Percentiles rank a stretch among this genome's conserved stretches.
Evolutionary conservation across 2,113 vertebrate species (phyloP).

Genomic region (Oxyura jamaicensis): DNA sequence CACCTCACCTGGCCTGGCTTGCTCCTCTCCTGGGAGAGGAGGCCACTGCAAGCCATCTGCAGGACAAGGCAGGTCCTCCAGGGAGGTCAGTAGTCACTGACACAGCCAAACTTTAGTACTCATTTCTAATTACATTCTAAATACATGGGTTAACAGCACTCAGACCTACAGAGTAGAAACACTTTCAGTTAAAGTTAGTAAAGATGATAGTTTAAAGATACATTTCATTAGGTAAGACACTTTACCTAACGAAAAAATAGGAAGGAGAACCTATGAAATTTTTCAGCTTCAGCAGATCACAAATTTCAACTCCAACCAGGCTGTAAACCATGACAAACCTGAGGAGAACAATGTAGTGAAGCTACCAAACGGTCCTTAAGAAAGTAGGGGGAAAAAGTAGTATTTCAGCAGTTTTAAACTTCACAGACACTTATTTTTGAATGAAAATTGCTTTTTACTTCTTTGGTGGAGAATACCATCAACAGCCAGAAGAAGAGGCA

Average conservation of each 20-base stretch:
- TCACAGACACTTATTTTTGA: background rate
- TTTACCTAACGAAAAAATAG: background rate
- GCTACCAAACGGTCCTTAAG: background rate
- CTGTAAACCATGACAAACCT: background rate
- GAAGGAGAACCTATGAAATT: background rate
- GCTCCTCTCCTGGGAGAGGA: background rate
- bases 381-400: fast-evolving
- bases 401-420: background rate
- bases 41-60: background rate
- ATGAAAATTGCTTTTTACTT: background rate
- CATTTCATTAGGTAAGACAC: background rate
- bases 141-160: background rate
- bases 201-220: background rate
- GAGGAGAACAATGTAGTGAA: background rate
- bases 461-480: background rate
- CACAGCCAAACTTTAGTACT: background rate
- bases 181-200: background rate
- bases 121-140: background rate
- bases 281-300: background rate
- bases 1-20: background rate
- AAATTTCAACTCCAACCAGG: background rate
- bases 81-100: background rate
- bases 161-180: background rate
- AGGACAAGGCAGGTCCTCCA: background rate
- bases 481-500: background rate